Conservation (phyloP, 2,113 vertebrate species). For the Alectura lathami region DNA sequence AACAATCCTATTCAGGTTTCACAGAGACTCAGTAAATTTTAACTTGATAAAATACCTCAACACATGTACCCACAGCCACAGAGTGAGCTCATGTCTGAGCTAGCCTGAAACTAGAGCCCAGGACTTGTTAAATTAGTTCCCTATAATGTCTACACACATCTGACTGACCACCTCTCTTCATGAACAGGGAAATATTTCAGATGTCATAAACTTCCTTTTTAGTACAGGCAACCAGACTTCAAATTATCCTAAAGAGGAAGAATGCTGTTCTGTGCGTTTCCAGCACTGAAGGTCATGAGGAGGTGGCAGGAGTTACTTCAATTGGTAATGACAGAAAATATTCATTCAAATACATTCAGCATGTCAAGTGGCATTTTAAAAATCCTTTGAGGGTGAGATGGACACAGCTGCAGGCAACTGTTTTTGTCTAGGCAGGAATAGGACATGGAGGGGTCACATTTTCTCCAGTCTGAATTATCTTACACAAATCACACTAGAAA, state of each 20-base stretch:
- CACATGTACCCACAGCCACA: neutral
- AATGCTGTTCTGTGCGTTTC: neutral
- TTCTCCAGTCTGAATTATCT: constrained; percentile 16
- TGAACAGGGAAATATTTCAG: neutral
- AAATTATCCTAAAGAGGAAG: neutral
- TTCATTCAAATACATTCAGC: constrained; percentile 6
- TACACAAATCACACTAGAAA: neutral
- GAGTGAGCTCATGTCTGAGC: neutral
- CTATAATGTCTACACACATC: neutral
- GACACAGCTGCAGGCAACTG: constrained; percentile 46
- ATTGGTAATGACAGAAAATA: constrained; percentile 24
- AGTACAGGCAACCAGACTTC: neutral
- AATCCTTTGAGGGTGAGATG: constrained; percentile 15
- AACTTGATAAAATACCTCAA: neutral
- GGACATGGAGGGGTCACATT: constrained; percentile 34
- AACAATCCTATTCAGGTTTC: neutral
- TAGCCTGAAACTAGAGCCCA: neutral
- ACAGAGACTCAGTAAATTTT: neutral
- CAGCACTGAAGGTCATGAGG: neutral
- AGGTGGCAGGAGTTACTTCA: constrained; percentile 19
- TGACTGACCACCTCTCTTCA: neutral
- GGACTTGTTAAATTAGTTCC: neutral
- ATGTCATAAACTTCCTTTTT: neutral
- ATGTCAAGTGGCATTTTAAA: constrained; percentile 42
- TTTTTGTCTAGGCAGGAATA: constrained; percentile 34